Evolutionary conservation across 2,113 vertebrate genomes (phyloP).

Genomic region (Poecilia latipinna): DNA sequence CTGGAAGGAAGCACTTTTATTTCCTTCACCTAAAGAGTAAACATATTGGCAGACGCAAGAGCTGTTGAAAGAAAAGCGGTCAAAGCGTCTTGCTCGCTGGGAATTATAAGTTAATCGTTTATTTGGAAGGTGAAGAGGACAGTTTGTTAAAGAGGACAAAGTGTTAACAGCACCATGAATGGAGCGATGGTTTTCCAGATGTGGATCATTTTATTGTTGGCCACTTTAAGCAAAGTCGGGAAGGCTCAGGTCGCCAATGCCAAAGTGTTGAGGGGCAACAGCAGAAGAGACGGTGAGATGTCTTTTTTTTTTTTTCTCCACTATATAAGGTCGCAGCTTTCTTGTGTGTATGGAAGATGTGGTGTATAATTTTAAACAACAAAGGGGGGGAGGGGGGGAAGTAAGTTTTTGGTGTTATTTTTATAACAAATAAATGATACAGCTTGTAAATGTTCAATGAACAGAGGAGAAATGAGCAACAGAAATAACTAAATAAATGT

Average conservation of each 20-base stretch:
- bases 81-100: not conserved
- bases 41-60: not conserved
- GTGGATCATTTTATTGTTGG: slow-evolving; percentile 56
- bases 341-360: not conserved
- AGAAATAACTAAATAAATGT: not conserved
- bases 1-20: slow-evolving; percentile 31
- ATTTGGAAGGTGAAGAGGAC: not conserved
- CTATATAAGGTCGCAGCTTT: not conserved
- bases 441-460: not conserved
- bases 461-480: not conserved
- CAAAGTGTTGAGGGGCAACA: slow-evolving; percentile 65
- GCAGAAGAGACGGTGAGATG: slow-evolving; percentile 69
- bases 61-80: slow-evolving; percentile 22
- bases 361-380: not conserved
- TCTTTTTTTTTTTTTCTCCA: not conserved
- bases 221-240: slow-evolving; percentile 5
- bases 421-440: not conserved
- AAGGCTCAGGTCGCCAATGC: slow-evolving; percentile 55
- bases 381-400: too few relatives aligned
- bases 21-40: not conserved
- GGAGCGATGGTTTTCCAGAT: slow-evolving; percentile 43
- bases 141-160: not conserved
- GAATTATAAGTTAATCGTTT: not conserved
- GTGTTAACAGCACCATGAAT: slow-evolving; percentile 46
- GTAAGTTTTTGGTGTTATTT: not conserved